Base-by-base conservation (phyloP, 2,888 invertebrate genomes). In the Tineola bisselliella region DNA sequence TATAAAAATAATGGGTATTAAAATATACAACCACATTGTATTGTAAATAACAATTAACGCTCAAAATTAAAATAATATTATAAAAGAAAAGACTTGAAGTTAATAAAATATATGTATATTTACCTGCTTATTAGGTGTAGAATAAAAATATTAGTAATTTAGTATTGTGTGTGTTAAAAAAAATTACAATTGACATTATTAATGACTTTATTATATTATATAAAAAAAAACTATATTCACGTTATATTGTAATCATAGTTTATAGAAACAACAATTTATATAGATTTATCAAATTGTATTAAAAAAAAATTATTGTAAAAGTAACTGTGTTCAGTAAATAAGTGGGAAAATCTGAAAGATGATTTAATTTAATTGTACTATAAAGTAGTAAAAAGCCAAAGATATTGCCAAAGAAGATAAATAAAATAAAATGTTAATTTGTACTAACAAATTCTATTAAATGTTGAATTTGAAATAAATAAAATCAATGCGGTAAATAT, bases 291-390 rank as follows among this genome's bases (percentile, higher is more conserved):
- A 70, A 69, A 62, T n/a, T 61, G 1, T 56, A 56, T 56, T 54
- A 66, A 66, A 67, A 70, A 70, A 68, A 66, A 63, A 72, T 68
- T 69, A 65, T 33, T 62, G 74, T 73, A 66, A 69, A 73, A 73
- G 74, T 68, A 76, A 74, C 81, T 81, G 83, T 83, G 83, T 84
- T 84, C 83, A 83, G 70, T 77, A 77, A 74, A 63, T 59, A 59
- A 59, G 57, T 33, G 10, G 8, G 31, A 48, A 48, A 18, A 18
- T 38, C 38, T 38, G 11, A 38, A 38, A 38, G 38, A 38, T 38
- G 38, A 10, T 38, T 38, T 38, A 38, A 6, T 38, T 38, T 38
- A 38, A 38, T 31, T 31, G 31, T n/a, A n/a, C 31, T 31, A 10
- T 5, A 31, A 38, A 12, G 38, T 38, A 38, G 38, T 38, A 38